Percentiles rank a stretch among this genome's conserved stretches.
phyloP scores from a whole-genome alignment of 1,140 invertebrate genomes.

The Bombus turneri region DNA sequence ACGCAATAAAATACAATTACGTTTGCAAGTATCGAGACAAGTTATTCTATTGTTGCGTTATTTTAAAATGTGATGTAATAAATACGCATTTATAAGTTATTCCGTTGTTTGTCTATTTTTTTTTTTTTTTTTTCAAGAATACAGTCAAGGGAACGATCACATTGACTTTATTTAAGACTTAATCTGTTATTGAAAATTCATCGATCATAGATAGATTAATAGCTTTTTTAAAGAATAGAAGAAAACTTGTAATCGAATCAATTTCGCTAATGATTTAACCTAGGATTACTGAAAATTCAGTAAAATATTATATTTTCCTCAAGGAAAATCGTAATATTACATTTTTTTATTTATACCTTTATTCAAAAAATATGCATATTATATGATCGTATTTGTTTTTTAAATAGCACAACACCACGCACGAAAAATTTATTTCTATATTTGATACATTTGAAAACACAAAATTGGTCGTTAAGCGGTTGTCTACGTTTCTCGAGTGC shows the following conservation, averaged over 20 bases:
- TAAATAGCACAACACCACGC: not conserved
- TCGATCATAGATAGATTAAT: too few species aligned
- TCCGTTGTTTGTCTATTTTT: too few species aligned
- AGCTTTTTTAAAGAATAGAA: too few species aligned
- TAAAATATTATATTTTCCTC: not conserved
- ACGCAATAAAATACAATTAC: not conserved
- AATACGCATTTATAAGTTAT: not conserved
- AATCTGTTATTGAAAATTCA: too few species aligned
- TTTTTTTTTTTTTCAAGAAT: too few species aligned
- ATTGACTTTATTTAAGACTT: too few species aligned
- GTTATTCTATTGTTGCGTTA: not conserved
- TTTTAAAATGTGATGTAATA: not conserved
- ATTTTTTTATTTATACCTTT: too few species aligned
- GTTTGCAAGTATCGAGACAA: not conserved
- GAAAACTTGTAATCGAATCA: too few species aligned
- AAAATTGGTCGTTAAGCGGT: not conserved
- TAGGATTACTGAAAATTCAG: not conserved
- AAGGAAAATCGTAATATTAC: not conserved
- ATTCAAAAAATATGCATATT: too few species aligned
- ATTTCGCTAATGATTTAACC: too few species aligned
- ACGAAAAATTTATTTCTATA: not conserved
- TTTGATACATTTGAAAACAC: not conserved
- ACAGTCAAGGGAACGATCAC: too few species aligned
- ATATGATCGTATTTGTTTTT: too few species aligned
- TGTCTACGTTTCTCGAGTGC: not conserved